A percentile compares a stretch with the other conserved stretches of the same genome.
phyloP scores from a whole-genome alignment of 2,113 vertebrate genomes.

The Carollia perspicillata region DNA sequence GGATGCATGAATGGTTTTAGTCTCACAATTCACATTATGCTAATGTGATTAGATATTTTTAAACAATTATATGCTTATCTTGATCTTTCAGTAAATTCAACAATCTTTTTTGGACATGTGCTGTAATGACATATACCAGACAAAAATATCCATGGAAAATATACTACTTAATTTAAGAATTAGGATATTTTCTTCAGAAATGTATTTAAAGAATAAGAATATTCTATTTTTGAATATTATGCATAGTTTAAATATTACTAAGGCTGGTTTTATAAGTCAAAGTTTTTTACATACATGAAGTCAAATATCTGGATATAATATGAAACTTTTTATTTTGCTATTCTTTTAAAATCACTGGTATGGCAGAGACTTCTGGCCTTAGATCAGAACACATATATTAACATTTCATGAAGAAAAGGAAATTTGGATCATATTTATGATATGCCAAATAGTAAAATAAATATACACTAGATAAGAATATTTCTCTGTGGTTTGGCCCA shows the following conservation, averaged over 20 bases:
- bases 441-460: conserved; percentile 68
- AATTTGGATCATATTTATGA: conserved; percentile 60
- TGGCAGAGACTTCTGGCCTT: conserved; percentile 20
- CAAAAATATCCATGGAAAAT: background rate
- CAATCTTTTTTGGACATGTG: background rate
- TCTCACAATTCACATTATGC: background rate
- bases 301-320: conserved; percentile 20
- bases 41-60: background rate
- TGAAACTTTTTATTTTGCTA: conserved; percentile 22
- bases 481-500: conserved; percentile 67
- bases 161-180: background rate
- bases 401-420: conserved; percentile 62
- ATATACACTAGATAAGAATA: conserved; percentile 70
- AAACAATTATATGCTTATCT: background rate
- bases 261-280: background rate
- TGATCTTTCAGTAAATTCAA: background rate
- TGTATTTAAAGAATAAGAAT: background rate
- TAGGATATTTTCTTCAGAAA: conserved; percentile 50
- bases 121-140: background rate
- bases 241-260: conserved; percentile 25
- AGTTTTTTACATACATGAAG: conserved; percentile 7
- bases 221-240: conserved; percentile 3
- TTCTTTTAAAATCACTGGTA: conserved; percentile 20
- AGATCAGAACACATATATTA: conserved; percentile 54
- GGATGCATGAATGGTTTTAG: background rate